A percentile compares a stretch with the other conserved stretches of the same genome.
Evolutionary conservation across 2,888 invertebrate species (phyloP).

Genomic region (Drosophila formosana): DNA sequence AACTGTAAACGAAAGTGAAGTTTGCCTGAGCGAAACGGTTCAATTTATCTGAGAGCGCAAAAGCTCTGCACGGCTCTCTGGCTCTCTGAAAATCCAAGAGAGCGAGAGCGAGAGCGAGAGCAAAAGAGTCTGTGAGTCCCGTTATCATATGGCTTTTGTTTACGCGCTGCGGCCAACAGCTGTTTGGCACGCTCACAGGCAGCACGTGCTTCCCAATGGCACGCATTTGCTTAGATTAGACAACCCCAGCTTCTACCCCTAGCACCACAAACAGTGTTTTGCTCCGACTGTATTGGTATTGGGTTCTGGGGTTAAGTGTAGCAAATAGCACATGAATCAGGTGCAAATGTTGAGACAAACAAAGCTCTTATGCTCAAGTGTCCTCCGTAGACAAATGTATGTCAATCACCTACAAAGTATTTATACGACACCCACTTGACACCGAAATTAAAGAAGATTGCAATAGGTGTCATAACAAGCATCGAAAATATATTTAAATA

Average conservation of each 20-base stretch:
- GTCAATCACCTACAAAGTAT: not conserved
- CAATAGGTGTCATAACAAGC: slow-evolving; percentile 1
- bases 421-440: not conserved
- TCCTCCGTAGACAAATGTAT: not conserved
- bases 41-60: slow-evolving; percentile 41
- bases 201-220: slow-evolving; percentile 47
- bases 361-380: slow-evolving; percentile 3
- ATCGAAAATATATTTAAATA: not conserved
- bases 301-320: not conserved
- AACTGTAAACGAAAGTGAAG: slow-evolving; percentile 62
- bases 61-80: slow-evolving; percentile 52
- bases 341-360: slow-evolving; percentile 3
- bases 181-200: slow-evolving; percentile 40
- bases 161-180: slow-evolving; percentile 66
- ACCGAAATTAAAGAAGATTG: not conserved
- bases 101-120: slow-evolving; percentile 4
- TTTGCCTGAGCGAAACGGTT: slow-evolving; percentile 73
- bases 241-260: slow-evolving; percentile 4
- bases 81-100: not conserved
- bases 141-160: slow-evolving; percentile 69
- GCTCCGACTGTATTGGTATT: slow-evolving; percentile 4
- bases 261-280: slow-evolving; percentile 2
- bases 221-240: slow-evolving; percentile 29
- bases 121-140: not conserved
- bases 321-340: not conserved